Base-by-base conservation (phyloP, 2,797 vertebrate species). In the Dendrocincla fuliginosa region DNA sequence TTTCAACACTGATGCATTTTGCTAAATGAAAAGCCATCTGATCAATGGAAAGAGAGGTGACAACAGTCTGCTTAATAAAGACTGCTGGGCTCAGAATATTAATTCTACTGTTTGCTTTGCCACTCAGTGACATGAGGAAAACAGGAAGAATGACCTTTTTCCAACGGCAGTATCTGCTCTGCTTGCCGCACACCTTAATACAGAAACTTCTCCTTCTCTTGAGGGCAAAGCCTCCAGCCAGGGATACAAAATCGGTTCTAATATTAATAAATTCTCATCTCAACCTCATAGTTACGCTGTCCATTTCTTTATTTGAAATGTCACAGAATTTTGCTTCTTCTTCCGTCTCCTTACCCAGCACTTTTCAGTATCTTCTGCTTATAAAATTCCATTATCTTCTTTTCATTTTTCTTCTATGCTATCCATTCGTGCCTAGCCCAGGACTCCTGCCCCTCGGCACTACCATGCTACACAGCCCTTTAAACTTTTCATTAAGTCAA, bases 321-420 rank as follows among this genome's bases (percentile, higher is more conserved):
- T 42, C 73, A 75, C 8, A 57, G 14, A 53, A 42, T 19, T 65
- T 68, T 32, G 4, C 13, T 69, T 49, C 41, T 33, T 27, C 71
- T 53, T 90, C 39, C 33, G 78, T 39, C 11, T 95, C 24, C 22
- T 64, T 52, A n/a, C 15, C 68, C n/a, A 65, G 13, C 27, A 59
- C 25, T 39, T 78, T 41, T 15, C 16, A 37, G 17, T 20, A 42
- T 9, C 10, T 55, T 37, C 33, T 52, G 28, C 28, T 20, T 44
- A 53, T 46, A 6, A 30, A 32, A 52, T 69, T 39, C 27, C 30
- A 27, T 9, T 50, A 16, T 18, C 53, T 18, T 77, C 32, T n/a
- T n/a, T 64, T 16, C 52, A 4, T 1, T 63, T 67, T 74, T 37
- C 24, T 39, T 57, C 3, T 1, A 8, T 0, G 1, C 35, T 19